Evolutionary conservation across 92 coral and sea anemone species (phyloP), one percentile per base, ranked within the genome.

Genomic region (Phenganax marumi): DNA sequence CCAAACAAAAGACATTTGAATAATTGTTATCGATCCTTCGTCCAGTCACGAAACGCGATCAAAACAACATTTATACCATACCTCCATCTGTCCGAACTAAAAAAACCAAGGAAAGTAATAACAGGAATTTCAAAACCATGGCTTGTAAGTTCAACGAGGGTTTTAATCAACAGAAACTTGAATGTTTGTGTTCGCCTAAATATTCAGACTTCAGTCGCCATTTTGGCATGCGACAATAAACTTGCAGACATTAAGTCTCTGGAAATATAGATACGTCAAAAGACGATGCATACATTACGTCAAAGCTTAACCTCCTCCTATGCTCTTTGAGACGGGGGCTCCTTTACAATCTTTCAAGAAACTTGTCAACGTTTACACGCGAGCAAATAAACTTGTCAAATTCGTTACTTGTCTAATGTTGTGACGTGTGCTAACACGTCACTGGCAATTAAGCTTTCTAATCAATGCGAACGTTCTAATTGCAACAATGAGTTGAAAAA

Each of bases 141-240:
- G 48, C 52, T 25, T 75, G 33, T 11, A 6, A 10, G 52, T 25
- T 52, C 25, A 9, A 21, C 65, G 51, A 50, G 46, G 3, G 4
- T 75, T 25, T 60, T 55, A 21, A 1, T 12, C 80, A 8, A 52
- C 64, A 52, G 66, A 53, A 25, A 10, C 51, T 49, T 75, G 22
- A 33, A 52, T 53, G 23, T 75, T 65, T 14, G 52, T 53, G 47
- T 54, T 75, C 66, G 10, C 52, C 66, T 75, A 54, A 23, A 73
- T 12, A 10, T 54, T 75, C 80, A 75, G 80, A 75, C 80, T 53
- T 25, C 11, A 2, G 80, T 75, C 80, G 80, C 80, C 80, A 75
- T 75, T 33, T 75, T 75, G 16, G 26, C 80, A 60, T 54, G 64
- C 49, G 48, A 7, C 8, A 13, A 50, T 22, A 54, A 18, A 19